These are phyloP conservation scores for Oriolus oriolus DNA, from an alignment of 2,113 vertebrate species.

Conservation along the genomic window DNA sequence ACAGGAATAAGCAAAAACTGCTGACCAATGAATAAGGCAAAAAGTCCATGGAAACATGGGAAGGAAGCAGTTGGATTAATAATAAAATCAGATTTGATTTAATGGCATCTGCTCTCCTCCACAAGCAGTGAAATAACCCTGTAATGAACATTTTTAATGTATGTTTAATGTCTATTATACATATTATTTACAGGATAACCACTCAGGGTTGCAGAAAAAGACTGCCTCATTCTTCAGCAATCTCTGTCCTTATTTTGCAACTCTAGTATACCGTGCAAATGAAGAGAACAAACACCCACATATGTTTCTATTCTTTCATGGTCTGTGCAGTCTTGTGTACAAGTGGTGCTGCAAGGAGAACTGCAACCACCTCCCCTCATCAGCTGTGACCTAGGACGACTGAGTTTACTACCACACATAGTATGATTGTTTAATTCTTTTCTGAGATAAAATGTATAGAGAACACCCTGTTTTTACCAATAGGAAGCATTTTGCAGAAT, in stretches of 20 bases:
- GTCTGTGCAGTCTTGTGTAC: constrained; percentile 4
- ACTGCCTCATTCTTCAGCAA: constrained; percentile 3
- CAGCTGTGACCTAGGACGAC: background rate
- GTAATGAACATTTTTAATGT: background rate
- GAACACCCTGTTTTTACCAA: background rate
- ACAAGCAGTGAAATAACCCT: background rate
- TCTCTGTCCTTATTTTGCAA: constrained; percentile 11
- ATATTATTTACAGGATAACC: background rate
- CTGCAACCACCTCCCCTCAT: background rate
- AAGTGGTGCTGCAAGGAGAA: background rate
- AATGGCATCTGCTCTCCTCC: background rate
- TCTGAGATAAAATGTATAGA: background rate
- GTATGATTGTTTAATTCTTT: background rate
- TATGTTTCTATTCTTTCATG: background rate
- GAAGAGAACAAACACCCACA: constrained; percentile 46
- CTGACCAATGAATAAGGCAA: background rate
- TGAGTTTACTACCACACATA: background rate
- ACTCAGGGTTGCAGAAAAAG: constrained; percentile 3
- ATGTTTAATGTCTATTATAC: background rate
- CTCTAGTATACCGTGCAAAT: background rate
- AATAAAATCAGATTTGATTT: background rate
- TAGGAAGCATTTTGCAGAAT: background rate
- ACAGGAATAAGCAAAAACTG: background rate
- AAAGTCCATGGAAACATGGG: background rate
- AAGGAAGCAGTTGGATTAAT: background rate